Percentiles rank a stretch among this genome's conserved stretches.
Conservation (phyloP, 2,797 vertebrate species). For the Salmo trutta region DNA sequence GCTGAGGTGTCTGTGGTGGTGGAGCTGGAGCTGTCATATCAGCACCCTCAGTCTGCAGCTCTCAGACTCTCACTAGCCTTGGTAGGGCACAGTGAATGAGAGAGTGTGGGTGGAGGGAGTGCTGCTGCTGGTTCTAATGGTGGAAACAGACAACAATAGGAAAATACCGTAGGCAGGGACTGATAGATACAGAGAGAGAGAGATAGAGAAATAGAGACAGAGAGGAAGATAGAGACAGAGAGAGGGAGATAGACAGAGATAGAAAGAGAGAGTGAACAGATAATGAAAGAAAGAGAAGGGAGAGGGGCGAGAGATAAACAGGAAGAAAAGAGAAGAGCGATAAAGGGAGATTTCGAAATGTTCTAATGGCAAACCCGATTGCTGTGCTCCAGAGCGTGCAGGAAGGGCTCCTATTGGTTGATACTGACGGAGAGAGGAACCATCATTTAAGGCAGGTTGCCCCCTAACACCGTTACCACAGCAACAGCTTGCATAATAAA, state of each 20-base stretch:
- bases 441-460: constrained; percentile 28
- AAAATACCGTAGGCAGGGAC: neutral
- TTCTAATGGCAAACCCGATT: constrained; percentile 1
- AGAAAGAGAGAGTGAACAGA: neutral
- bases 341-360: neutral
- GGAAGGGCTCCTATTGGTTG: constrained; percentile 35
- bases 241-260: neutral
- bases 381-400: constrained; percentile 1
- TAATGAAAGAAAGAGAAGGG: neutral
- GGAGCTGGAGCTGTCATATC: too few relatives aligned
- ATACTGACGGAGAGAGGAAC: constrained; percentile 29
- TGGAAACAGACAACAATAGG: neutral
- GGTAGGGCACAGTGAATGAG: neutral
- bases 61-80: too few relatives aligned
- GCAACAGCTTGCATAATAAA: constrained; percentile 44
- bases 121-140: neutral
- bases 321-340: neutral
- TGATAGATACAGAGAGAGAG: neutral
- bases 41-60: too few relatives aligned
- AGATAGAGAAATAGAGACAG: neutral
- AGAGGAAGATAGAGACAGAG: neutral
- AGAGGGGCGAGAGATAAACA: neutral
- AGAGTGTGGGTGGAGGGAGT: neutral
- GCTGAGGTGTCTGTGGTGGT: too few relatives aligned
- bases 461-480: constrained; percentile 47